These are phyloP conservation scores for Aphelinus atriplicis DNA, from an alignment of 1,140 invertebrate genomes.

Conservation along the genomic window DNA sequence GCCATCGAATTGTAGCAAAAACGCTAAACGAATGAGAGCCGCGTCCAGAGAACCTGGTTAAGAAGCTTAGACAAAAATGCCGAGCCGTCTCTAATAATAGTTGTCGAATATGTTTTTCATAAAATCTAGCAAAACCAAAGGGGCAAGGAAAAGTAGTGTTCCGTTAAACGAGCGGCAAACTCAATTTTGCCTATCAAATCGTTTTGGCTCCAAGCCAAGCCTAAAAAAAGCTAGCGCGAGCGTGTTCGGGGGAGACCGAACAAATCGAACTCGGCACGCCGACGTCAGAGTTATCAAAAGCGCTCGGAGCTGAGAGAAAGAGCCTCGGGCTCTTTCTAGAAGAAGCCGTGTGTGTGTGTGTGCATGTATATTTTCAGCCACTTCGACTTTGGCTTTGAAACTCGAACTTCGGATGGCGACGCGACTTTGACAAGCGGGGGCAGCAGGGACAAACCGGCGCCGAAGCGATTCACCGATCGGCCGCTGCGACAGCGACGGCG, in stretches of 20 bases:
- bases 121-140: neutral
- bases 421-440: conserved; percentile 28
- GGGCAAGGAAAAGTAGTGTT: neutral
- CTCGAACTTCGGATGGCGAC: conserved; percentile 34
- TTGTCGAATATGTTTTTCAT: no score
- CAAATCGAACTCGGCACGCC: no score
- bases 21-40: no score
- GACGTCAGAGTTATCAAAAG: neutral
- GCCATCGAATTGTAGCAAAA: no score
- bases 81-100: no score
- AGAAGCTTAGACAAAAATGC: no score
- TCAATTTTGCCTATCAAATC: neutral
- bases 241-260: no score
- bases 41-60: no score
- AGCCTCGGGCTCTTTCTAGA: neutral
- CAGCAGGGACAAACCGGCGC: conserved; percentile 8
- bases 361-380: conserved; percentile 8
- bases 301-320: neutral
- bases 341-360: neutral
- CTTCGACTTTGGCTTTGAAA: conserved; percentile 31
- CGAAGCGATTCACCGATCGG: no score
- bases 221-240: neutral
- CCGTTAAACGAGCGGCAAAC: neutral
- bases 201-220: neutral
- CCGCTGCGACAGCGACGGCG: neutral